Base-by-base conservation (phyloP, 1,140 invertebrate species). In the Dendroctonus valens region DNA sequence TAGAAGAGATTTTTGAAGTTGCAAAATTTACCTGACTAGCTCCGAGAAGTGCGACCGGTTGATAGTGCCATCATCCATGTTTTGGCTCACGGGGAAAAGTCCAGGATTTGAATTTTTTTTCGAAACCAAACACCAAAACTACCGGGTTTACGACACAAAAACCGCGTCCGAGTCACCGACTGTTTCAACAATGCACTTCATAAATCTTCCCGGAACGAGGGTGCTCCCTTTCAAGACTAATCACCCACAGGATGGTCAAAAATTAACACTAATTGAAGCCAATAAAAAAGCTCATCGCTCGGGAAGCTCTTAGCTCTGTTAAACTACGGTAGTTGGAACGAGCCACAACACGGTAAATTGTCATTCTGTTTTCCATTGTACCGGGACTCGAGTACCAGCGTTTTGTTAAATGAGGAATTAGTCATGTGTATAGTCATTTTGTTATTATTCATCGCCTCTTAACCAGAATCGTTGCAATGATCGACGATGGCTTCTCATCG, bases 181-280 rank as follows among this genome's bases (percentile, higher is more conserved):
- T 5, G 11, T n/a, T 26, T n/a, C 40, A 15, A 15, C 6, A n/a
- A 12, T 11, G 15, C 59, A 50, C 57, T 60, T 50, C 39, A 41
- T 49, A 62, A 62, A 62, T 51, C 48, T 52, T 39, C 59, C 40
- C 39, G 49, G 26, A 62, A 62, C 46, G 48, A 44, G 50, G 72
- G 70, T 68, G 61, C 62, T 60, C 69, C 70, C 72, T 68, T 67
- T 59, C 54, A 53, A 44, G 59, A 7, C 5, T 64, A 57, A 59
- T 63, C 70, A 69, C 53, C 67, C 71, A 69, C 74, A 73, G 74
- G 74, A 75, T 75, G 73, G 74, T 74, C 74, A 72, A 74, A 75
- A 75, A 75, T 75, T 75, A 74, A 72, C 69, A 71, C 70, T 72
- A 75, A 75, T 75, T 75, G 70, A 69, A 63, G 62, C 59, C 68